Conservation (phyloP, 1,140 invertebrate species). For the Drosophila neocordata region DNA sequence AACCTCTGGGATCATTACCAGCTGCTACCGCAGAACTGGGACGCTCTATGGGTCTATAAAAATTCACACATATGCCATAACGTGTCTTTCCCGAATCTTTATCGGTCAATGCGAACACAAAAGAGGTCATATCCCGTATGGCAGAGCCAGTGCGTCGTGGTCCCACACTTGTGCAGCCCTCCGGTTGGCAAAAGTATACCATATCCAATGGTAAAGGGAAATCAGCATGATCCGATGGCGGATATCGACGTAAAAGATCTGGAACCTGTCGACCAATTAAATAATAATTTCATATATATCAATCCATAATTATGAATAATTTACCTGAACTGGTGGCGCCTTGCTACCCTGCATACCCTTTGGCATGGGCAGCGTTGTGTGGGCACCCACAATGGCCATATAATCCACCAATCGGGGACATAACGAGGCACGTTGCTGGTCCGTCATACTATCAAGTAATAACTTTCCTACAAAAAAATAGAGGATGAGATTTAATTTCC, state of each 20-base stretch:
- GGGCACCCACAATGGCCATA: conserved; percentile 96
- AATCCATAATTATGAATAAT: too few relatives aligned
- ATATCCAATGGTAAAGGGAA: conserved; percentile 98
- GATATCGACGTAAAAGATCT: conserved; percentile 97
- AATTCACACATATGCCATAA: conserved; percentile 99
- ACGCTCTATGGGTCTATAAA: conserved; percentile 95
- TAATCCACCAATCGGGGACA: conserved; percentile 96
- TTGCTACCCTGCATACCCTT: conserved; percentile 84
- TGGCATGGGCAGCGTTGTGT: conserved; percentile 88
- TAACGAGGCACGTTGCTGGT: conserved; percentile 89
- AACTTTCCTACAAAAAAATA: background rate
- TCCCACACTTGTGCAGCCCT: conserved; percentile 96
- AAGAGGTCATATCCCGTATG: conserved; percentile 95
- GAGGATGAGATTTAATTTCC: background rate
- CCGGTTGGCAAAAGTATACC: conserved; percentile 99
- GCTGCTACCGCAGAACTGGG: conserved; percentile 50
- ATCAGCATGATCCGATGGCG: conserved; percentile 98
- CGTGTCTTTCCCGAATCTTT: conserved; percentile 97
- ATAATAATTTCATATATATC: conserved; percentile 11
- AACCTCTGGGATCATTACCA: conserved; percentile 50
- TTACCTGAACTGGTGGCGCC: conserved; percentile 89
- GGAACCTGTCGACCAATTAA: conserved; percentile 86
- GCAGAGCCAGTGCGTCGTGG: conserved; percentile 89
- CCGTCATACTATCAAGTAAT: conserved; percentile 65
- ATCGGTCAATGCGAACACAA: conserved; percentile 99